Conservation (phyloP, 2,113 vertebrate genomes). For the Corydoras maculifer region DNA sequence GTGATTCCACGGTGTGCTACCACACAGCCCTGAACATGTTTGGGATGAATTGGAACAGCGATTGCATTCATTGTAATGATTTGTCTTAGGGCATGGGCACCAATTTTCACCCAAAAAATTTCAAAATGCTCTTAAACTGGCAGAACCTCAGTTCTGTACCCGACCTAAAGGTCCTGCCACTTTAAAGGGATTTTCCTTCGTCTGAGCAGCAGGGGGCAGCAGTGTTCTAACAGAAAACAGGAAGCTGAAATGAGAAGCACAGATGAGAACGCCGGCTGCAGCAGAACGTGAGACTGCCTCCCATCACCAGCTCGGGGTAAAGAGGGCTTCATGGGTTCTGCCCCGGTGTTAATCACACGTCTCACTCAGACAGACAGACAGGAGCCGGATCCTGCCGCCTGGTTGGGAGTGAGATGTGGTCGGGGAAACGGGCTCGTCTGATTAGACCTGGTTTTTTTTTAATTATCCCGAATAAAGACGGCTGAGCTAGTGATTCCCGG, state of each 20-base stretch:
- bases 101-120: too few relatives aligned
- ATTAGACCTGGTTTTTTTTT: background rate
- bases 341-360: constrained; percentile 42
- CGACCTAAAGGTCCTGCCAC: background rate
- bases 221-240: background rate
- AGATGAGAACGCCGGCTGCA: background rate
- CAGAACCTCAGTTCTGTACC: background rate
- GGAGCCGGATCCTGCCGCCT: constrained; percentile 49
- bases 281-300: constrained; percentile 25
- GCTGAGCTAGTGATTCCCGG: background rate
- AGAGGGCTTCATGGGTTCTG: constrained; percentile 41
- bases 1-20: too few relatives aligned
- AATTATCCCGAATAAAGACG: constrained; percentile 9
- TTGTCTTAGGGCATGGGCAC: too few relatives aligned
- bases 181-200: background rate
- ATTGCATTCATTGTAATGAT: too few relatives aligned
- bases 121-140: too few relatives aligned
- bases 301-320: constrained; percentile 40
- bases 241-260: background rate
- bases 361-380: constrained; percentile 15
- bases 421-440: constrained; percentile 28
- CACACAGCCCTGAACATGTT: too few relatives aligned
- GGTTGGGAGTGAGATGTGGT: constrained; percentile 17
- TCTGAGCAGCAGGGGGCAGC: constrained; percentile 23
- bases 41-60: too few relatives aligned